Base-by-base conservation (phyloP, 2,888 invertebrate species). In the Germaria angustata region DNA sequence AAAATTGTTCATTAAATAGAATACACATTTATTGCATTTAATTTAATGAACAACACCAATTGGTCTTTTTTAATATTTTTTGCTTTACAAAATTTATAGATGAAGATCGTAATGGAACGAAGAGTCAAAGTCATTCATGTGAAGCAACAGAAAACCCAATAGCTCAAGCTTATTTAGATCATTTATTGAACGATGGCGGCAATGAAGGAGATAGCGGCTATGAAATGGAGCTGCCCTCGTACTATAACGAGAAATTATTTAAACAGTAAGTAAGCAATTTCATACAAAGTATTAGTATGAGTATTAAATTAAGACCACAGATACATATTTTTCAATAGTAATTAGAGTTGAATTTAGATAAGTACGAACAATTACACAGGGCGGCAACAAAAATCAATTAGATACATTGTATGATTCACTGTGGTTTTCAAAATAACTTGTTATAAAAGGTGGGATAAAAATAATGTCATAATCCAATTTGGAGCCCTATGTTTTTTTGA, bases 231-330 rank as follows among this genome's bases (percentile, higher is more conserved):
- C 87, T 95, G 61, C 96, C 95, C 0, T 87, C 92, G 32, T 95
- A 94, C 92, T 96, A 93, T 87, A 93, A 95, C 88, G 93, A 93
- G 82, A 90, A 93, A 72, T 92, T 94, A 87, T 95, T 93, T 87
- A 93, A 93, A 88, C 92, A 92, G 95, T 94, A 87, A 90, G 92
- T 86, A 63, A 22, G 24, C 28, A 49, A 11, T 13, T 4, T 15
- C 5, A 6, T 15, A 20, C 15, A 66, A 65, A 34, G 8, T 57
- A 36, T 4, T 57, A 20, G 22, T 9, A 11, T 15, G n/a, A n/a
- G n/a, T 24, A 28, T 44, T 22, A 22, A 11, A 22, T 55, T 55
- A 32, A 28, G 7, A 6, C 2, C 28, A 17, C 9, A 55, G 8
- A 22, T 7, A 24, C 51, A n/a, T n/a, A n/a, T n/a, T n/a, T n/a